phyloP scores from a whole-genome alignment of 2,797 vertebrate genomes.

The Liparis tanakae region DNA sequence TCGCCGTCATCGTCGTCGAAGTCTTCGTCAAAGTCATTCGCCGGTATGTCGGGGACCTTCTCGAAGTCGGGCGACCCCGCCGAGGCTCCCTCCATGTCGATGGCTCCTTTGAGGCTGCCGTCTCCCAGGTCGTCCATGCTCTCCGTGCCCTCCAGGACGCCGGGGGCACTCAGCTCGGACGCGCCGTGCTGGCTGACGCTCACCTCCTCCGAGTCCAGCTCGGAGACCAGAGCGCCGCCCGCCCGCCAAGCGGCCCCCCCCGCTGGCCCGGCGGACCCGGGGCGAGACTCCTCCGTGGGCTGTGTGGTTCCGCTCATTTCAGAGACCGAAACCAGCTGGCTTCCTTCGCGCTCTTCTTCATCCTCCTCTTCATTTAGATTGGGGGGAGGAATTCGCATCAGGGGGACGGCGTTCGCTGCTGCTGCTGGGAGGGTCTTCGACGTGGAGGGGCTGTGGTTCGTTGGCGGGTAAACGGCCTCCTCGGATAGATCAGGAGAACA shows the following conservation, averaged over 20 bases:
- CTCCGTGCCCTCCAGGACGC: slow-evolving; percentile 84
- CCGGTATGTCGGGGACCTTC: slow-evolving; percentile 82
- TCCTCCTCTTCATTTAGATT: slow-evolving; percentile 78
- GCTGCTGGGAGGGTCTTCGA: slow-evolving; percentile 17
- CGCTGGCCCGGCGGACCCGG: slow-evolving; percentile 77
- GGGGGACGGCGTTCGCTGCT: slow-evolving; percentile 10
- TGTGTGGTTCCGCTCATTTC: slow-evolving; percentile 87
- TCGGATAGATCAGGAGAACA: slow-evolving; percentile 11
- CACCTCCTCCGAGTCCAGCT: slow-evolving; percentile 85
- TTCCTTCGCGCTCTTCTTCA: slow-evolving; percentile 80
- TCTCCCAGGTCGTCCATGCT: slow-evolving; percentile 85
- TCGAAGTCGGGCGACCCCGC: slow-evolving; percentile 85
- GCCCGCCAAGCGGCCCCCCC: slow-evolving; percentile 78
- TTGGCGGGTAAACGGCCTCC: slow-evolving; percentile 29
- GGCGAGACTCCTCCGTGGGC: slow-evolving; percentile 83
- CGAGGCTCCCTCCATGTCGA: slow-evolving; percentile 83
- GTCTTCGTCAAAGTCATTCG: slow-evolving; percentile 78
- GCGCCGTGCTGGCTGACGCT: slow-evolving; percentile 85
- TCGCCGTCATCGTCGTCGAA: slow-evolving; percentile 74
- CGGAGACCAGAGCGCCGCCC: slow-evolving; percentile 73
- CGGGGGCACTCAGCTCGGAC: slow-evolving; percentile 83
- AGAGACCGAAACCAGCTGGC: slow-evolving; percentile 83
- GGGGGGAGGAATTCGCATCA: background rate
- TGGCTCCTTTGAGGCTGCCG: slow-evolving; percentile 83
- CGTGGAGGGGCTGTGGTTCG: slow-evolving; percentile 42